Evolutionary conservation across 1,140 invertebrate species (phyloP), one percentile per base, ranked within the genome.

Genomic region (Bacillus rossius): DNA sequence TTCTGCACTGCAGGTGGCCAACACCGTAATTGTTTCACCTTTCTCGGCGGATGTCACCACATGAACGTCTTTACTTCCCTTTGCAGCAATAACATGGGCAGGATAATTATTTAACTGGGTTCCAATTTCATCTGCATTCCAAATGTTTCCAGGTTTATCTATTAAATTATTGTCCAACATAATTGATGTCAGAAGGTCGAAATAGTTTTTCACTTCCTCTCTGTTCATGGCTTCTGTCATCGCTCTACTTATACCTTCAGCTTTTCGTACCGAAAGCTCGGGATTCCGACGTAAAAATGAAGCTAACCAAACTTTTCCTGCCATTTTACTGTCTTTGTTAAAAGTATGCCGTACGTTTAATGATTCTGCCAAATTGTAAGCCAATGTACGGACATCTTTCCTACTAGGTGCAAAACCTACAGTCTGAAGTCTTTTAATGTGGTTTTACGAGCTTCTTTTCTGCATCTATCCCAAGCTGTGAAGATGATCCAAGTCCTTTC

Each of bases 61-160:
- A n/a, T n/a, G n/a, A n/a, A n/a, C n/a, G n/a, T n/a, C n/a, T n/a
- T n/a, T n/a, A n/a, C n/a, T n/a, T n/a, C n/a, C n/a, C n/a, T n/a
- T n/a, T n/a, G n/a, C n/a, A n/a, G n/a, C n/a, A n/a, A n/a, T n/a
- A n/a, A n/a, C n/a, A n/a, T n/a, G n/a, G n/a, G n/a, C n/a, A n/a
- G n/a, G n/a, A n/a, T n/a, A n/a, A n/a, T n/a, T n/a, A n/a, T n/a
- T n/a, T n/a, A n/a, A n/a, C n/a, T n/a, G n/a, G n/a, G n/a, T n/a
- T n/a, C 72, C 73, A 17, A 61, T 67, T 63, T 76, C 73, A 56
- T 77, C 72, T 53, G 72, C 69, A 61, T 75, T 76, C 49, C 57
- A 77, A 41, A 75, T 69, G 48, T 62, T 41, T 0, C 67, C 65
- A 7, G 71, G 73, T 55, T 71, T 71, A 52, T 67, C 60, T 22